Percentiles rank a stretch among this genome's conserved stretches.
Conservation (phyloP, 2,797 vertebrate genomes). For the Manis crassicaudata region DNA sequence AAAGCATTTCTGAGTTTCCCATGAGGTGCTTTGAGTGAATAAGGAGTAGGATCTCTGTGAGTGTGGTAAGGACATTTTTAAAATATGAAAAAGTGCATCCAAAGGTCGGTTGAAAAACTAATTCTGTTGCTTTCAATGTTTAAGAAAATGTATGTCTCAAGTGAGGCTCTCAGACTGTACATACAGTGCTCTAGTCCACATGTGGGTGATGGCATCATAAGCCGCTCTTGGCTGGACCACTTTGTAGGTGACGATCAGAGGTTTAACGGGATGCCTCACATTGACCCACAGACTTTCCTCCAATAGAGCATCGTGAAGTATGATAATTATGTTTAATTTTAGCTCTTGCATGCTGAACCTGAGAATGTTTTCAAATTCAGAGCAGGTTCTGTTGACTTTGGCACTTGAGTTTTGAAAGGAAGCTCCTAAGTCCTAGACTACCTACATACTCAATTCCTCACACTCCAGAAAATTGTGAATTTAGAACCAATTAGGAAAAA, state of each 20-base stretch:
- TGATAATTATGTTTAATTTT: conserved; percentile 65
- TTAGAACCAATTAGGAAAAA: not conserved
- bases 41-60: not conserved
- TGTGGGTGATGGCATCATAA: accelerated
- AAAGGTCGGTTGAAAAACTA: not conserved
- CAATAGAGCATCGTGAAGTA: not conserved
- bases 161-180: accelerated
- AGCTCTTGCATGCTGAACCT: not conserved
- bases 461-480: not conserved
- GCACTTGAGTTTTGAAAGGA: conserved; percentile 19
- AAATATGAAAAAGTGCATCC: not conserved
- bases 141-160: not conserved
- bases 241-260: not conserved
- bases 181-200: accelerated
- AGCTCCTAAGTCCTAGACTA: not conserved
- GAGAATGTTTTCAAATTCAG: conserved; percentile 16
- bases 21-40: conserved; percentile 36
- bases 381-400: not conserved
- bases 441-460: not conserved
- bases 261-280: accelerated
- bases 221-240: not conserved
- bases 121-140: not conserved
- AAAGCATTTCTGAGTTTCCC: conserved; percentile 73
- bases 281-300: conserved; percentile 49
- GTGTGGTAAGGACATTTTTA: not conserved